Conservation (phyloP, 2,888 invertebrate species). For the Dynastes maya region DNA sequence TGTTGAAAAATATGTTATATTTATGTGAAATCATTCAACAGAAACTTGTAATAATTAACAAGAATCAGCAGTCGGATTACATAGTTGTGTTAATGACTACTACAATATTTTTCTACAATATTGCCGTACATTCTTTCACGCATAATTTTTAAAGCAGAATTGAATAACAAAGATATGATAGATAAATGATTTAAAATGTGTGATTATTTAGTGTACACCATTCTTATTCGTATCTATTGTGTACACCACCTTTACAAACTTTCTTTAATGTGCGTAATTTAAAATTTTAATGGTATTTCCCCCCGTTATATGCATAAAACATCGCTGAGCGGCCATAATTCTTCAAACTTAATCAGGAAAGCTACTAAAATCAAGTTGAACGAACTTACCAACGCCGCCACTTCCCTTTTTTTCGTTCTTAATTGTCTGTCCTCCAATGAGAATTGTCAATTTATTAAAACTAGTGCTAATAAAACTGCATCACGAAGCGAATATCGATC, state of each 20-base stretch:
- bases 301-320: background rate
- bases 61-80: no score
- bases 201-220: background rate
- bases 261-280: background rate
- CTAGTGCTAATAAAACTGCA: slow-evolving; percentile 42
- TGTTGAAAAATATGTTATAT: no score
- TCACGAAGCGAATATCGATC: slow-evolving; percentile 42
- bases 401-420: background rate
- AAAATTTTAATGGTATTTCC: background rate
- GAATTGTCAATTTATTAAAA: slow-evolving; percentile 48
- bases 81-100: no score
- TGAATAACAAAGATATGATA: no score
- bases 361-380: slow-evolving; percentile 23
- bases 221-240: background rate
- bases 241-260: background rate
- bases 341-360: slow-evolving; percentile 34
- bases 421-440: slow-evolving; percentile 40
- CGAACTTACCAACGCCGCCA: background rate
- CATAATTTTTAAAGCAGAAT: no score
- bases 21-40: no score
- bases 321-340: slow-evolving; percentile 17
- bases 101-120: no score
- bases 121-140: no score
- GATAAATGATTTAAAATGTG: background rate
- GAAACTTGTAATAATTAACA: no score